phyloP scores from a whole-genome alignment of 2,888 invertebrate genomes.

The Cenopis cana region DNA sequence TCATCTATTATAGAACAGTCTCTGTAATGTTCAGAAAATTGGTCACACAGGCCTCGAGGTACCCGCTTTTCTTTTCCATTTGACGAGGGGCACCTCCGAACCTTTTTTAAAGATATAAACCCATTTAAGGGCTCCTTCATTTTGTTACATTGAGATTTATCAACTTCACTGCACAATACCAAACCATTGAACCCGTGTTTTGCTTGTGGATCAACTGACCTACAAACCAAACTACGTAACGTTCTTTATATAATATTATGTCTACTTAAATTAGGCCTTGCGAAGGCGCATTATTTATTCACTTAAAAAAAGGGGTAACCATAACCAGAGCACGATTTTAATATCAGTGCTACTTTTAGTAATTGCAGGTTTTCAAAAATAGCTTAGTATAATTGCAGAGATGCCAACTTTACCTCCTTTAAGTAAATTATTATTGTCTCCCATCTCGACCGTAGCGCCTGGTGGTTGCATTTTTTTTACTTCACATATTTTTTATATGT shows the following conservation, averaged over 20 bases:
- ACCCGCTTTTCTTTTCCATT: slow-evolving; percentile 53
- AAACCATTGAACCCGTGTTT: slow-evolving; percentile 7
- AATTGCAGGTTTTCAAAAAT: too few species aligned
- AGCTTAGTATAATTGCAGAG: too few species aligned
- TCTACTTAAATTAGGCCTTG: neutral
- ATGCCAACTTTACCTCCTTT: too few species aligned
- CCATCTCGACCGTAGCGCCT: too few species aligned
- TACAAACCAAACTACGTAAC: neutral
- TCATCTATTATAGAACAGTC: neutral
- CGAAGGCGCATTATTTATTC: too few species aligned
- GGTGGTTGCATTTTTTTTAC: too few species aligned
- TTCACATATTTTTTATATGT: too few species aligned
- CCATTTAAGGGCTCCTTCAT: slow-evolving; percentile 46
- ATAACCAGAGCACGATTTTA: too few species aligned
- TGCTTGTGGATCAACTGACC: slow-evolving; percentile 5
- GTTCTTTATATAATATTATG: neutral
- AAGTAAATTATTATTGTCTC: too few species aligned
- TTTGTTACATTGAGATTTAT: slow-evolving; percentile 44
- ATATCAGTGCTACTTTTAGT: too few species aligned
- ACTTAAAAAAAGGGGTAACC: too few species aligned
- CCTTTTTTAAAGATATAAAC: slow-evolving; percentile 53
- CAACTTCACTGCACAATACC: slow-evolving; percentile 38
- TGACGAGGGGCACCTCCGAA: slow-evolving; percentile 51
- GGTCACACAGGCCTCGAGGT: slow-evolving; percentile 44
- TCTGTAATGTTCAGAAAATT: slow-evolving; percentile 2